Percentiles rank a stretch among this genome's conserved stretches.
These are phyloP conservation scores for Catamblyrhynchus diadema DNA, from an alignment of 2,797 vertebrate genomes.

Conservation along the genomic window DNA sequence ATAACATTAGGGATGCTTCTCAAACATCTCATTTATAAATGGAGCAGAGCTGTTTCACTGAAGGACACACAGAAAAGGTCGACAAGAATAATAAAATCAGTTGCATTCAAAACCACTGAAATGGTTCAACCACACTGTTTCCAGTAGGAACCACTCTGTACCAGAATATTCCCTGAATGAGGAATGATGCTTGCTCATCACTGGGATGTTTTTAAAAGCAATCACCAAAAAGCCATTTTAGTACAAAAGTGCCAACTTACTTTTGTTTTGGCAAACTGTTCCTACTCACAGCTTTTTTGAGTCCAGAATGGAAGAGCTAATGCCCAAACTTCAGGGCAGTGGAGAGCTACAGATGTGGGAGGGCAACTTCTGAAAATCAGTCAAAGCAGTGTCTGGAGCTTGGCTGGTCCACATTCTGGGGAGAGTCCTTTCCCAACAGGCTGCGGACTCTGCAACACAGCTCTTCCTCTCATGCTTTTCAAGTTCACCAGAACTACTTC, in stretches of 20 bases:
- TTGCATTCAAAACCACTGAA: not conserved
- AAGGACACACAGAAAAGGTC: not conserved
- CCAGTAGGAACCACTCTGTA: not conserved
- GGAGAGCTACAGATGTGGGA: not conserved
- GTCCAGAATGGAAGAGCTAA: not conserved
- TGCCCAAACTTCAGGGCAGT: not conserved
- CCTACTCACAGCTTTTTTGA: not conserved
- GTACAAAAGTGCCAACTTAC: not conserved
- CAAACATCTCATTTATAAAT: slow-evolving; percentile 34
- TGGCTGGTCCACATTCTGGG: not conserved
- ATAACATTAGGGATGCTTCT: not conserved
- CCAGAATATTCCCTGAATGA: not conserved
- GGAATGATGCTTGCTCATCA: not conserved
- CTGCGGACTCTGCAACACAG: not conserved
- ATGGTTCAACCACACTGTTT: not conserved
- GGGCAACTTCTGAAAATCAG: not conserved
- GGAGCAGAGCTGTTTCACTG: not conserved
- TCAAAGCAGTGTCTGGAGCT: not conserved
- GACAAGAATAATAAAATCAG: not conserved
- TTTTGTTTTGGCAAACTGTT: not conserved
- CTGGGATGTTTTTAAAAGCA: not conserved
- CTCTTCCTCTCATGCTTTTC: not conserved
- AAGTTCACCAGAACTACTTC: not conserved
- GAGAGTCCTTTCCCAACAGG: not conserved
- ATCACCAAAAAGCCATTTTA: not conserved